Percentiles rank a stretch among this genome's conserved stretches.
phyloP scores from a whole-genome alignment of 2,888 invertebrate genomes.

The Nasonovia ribisnigri region DNA sequence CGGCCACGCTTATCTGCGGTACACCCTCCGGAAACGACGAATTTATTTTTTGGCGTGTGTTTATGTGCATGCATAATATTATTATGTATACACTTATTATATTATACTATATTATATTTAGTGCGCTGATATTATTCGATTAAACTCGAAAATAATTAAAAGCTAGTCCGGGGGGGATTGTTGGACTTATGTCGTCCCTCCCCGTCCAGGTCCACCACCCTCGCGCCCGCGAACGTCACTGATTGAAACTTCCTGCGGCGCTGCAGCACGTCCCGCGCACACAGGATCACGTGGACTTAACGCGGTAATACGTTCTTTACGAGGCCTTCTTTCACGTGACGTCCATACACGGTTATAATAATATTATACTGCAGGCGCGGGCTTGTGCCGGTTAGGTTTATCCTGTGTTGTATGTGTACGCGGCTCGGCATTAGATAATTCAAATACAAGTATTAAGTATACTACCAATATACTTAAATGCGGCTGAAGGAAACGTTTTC shows the following conservation, averaged over 20 bases:
- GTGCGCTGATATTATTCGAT: background rate
- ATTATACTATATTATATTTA: too few relatives aligned
- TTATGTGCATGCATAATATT: too few relatives aligned
- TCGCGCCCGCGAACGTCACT: background rate
- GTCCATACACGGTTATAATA: background rate
- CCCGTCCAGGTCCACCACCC: background rate
- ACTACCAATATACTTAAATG: background rate
- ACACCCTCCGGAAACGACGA: slow-evolving; percentile 15
- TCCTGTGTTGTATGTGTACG: background rate
- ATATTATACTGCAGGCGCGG: background rate
- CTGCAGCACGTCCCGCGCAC: background rate
- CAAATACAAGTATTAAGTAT: too few relatives aligned
- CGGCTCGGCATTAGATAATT: background rate
- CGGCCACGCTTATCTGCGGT: background rate
- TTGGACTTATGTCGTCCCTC: background rate
- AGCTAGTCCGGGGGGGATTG: slow-evolving; percentile 2
- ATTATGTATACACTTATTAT: background rate
- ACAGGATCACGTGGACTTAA: background rate
- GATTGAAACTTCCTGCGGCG: slow-evolving; percentile 11
- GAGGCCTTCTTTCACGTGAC: background rate
- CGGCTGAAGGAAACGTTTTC: background rate
- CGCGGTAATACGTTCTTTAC: slow-evolving; percentile 10
- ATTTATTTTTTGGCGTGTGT: background rate
- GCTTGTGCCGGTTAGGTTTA: background rate
- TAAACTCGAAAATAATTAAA: slow-evolving; percentile 3